Base-by-base conservation (phyloP, 2,888 invertebrate species). In the Zygaena filipendulae region DNA sequence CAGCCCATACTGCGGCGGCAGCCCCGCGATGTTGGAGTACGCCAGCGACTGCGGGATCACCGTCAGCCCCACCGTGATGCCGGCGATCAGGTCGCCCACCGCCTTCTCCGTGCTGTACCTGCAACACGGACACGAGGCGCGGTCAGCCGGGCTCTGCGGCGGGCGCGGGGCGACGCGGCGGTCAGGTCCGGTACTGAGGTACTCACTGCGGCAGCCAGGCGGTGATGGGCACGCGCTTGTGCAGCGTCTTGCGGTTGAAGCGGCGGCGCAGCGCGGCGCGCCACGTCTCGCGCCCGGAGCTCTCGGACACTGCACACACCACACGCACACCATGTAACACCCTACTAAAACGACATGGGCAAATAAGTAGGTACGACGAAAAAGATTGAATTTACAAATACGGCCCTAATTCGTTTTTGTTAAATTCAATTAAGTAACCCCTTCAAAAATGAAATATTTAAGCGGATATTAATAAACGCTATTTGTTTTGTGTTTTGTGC, bases 31-130 rank as follows among this genome's bases (percentile, higher is more conserved):
- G 56, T 87, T 89, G 13, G 90, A 84, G 66, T 92, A 92, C 7
- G 92, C 92, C 34, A 92, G 74, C 8, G 91, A 90, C 71, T 95
- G 95, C 8, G 95, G 96, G 47, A 97, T 94, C 30, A 96, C 94
- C 1, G 95, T 96, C 33, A 96, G 83, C 0, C 95, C 96, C 8
- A 96, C 95, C 2, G 95, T 95, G 32, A 96, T 72, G 30, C 95
- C 95, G 3, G 96, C 95, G 37, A 97, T 90, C 22, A 94, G 60
- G 75, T 97, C 96, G 6, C 94, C 92, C 27, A 92, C 67, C 4
- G 92, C 87, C 67, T 88, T 85, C 33, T 84, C 82, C 4, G 74
- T 54, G 45, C 81, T 86, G 74, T 95, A 94, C 40, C 68, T 71
- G 53, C 11, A 26, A 14, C 4, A n/a, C n/a, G n/a, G n/a, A n/a